phyloP scores from a whole-genome alignment of 1,140 invertebrate species.

The Oreohelix idahoensis region DNA sequence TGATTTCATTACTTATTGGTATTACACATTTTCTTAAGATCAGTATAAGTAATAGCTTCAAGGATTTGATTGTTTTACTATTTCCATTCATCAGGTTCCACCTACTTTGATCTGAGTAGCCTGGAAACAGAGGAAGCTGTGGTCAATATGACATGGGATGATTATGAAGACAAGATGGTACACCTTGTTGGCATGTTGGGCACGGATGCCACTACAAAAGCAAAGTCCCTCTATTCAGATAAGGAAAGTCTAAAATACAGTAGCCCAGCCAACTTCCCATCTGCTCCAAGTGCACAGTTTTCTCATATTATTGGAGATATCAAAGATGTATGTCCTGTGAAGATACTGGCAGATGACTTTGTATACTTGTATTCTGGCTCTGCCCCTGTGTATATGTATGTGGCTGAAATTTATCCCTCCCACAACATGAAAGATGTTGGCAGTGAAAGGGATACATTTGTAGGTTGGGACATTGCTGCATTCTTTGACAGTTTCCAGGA shows the following conservation, averaged over 20 bases:
- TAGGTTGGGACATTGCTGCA: constrained; percentile 60
- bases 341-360: constrained; percentile 16
- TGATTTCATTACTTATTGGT: too few relatives aligned
- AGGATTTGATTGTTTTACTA: too few relatives aligned
- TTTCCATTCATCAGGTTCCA: constrained; percentile 4
- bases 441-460: constrained; percentile 40
- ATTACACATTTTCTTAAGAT: too few relatives aligned
- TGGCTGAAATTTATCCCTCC: constrained; percentile 24
- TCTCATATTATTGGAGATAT: constrained; percentile 24
- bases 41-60: too few relatives aligned
- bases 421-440: constrained; percentile 11
- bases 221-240: constrained; percentile 5
- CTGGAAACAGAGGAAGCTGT: neutral
- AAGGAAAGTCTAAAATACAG: neutral
- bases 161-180: constrained; percentile 1
- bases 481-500: constrained; percentile 58
- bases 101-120: constrained; percentile 34
- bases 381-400: constrained; percentile 22
- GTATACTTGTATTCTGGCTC: neutral
- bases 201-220: neutral
- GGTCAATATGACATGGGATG: constrained; percentile 26
- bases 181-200: neutral
- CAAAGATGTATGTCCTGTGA: constrained; percentile 23
- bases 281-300: constrained; percentile 11
- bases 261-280: constrained; percentile 5